Percentiles rank a stretch among this genome's conserved stretches.
These are phyloP conservation scores for Hemistola chrysoprasaria DNA, from an alignment of 2,888 invertebrate species.

Conservation along the genomic window DNA sequence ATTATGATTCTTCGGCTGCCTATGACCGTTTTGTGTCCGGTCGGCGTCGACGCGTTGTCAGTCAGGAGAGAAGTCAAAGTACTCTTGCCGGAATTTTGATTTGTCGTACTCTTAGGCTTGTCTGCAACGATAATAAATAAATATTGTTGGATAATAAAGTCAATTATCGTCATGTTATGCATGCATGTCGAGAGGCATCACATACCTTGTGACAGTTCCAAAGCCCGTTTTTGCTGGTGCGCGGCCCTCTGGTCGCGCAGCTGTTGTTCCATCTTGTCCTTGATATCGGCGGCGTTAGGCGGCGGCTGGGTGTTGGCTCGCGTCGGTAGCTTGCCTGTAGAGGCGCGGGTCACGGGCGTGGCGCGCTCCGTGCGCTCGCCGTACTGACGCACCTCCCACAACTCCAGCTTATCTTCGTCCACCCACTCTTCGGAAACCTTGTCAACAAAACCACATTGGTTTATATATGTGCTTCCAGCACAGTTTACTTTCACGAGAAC, in stretches of 20 bases:
- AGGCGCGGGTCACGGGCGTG: slow-evolving; percentile 90
- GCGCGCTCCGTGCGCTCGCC: slow-evolving; percentile 89
- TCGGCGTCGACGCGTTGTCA: slow-evolving; percentile 66
- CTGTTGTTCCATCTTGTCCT: slow-evolving; percentile 96
- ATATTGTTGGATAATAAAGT: too few species aligned
- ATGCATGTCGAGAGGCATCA: too few species aligned
- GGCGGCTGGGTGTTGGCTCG: slow-evolving; percentile 74
- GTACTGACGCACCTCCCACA: slow-evolving; percentile 98
- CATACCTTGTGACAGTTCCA: slow-evolving; percentile 85
- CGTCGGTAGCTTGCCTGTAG: slow-evolving; percentile 86
- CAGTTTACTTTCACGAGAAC: too few species aligned
- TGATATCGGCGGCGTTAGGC: slow-evolving; percentile 87
- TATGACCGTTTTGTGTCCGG: slow-evolving; percentile 85
- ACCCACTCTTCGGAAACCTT: slow-evolving; percentile 97
- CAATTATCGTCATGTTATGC: too few species aligned
- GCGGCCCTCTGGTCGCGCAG: slow-evolving; percentile 93
- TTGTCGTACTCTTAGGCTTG: slow-evolving; percentile 70
- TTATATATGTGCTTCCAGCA: too few species aligned
- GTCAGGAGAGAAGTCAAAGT: slow-evolving; percentile 86
- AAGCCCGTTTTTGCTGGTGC: slow-evolving; percentile 92
- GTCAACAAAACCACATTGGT: too few species aligned
- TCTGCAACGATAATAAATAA: slow-evolving; percentile 53
- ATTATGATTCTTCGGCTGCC: slow-evolving; percentile 87
- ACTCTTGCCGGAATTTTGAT: slow-evolving; percentile 82
- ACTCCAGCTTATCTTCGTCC: slow-evolving; percentile 95